A percentile compares a stretch with the other conserved stretches of the same genome.
Conservation (phyloP, 2,888 invertebrate genomes). For the Athripsodes cinereus region DNA sequence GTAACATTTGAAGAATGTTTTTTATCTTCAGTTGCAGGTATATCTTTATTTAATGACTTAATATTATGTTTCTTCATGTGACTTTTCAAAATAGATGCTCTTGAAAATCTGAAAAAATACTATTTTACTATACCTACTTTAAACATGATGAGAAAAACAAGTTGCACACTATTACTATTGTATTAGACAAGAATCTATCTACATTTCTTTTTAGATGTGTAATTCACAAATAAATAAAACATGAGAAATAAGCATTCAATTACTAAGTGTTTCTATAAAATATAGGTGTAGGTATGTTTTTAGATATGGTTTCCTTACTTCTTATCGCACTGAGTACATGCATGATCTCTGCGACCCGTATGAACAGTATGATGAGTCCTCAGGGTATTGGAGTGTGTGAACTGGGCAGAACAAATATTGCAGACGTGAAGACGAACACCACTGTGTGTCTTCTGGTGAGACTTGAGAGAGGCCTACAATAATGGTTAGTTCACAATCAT, state of each 20-base stretch:
- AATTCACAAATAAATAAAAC: too few species aligned
- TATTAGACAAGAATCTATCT: background rate
- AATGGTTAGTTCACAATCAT: too few species aligned
- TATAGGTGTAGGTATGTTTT: too few species aligned
- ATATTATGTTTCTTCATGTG: constrained; percentile 16
- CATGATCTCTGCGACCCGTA: background rate
- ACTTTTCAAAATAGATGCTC: constrained; percentile 4
- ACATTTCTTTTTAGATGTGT: background rate
- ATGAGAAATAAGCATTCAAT: too few species aligned
- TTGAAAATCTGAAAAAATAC: constrained; percentile 10
- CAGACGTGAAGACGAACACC: constrained; percentile 11
- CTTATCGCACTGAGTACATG: constrained; percentile 6
- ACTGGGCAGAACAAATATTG: constrained; percentile 7
- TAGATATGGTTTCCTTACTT: constrained; percentile 4
- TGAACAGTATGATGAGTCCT: constrained; percentile 10
- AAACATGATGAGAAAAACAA: background rate
- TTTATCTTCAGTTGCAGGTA: background rate
- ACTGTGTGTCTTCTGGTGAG: constrained; percentile 14
- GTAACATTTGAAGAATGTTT: too few species aligned
- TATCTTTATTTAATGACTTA: background rate
- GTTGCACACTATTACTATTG: background rate
- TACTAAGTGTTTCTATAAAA: too few species aligned
- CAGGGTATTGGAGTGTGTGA: constrained; percentile 14
- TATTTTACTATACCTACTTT: background rate
- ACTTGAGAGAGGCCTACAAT: constrained; percentile 13